Conservation (phyloP, 2,113 vertebrate species). For the Calyptomena viridis region DNA sequence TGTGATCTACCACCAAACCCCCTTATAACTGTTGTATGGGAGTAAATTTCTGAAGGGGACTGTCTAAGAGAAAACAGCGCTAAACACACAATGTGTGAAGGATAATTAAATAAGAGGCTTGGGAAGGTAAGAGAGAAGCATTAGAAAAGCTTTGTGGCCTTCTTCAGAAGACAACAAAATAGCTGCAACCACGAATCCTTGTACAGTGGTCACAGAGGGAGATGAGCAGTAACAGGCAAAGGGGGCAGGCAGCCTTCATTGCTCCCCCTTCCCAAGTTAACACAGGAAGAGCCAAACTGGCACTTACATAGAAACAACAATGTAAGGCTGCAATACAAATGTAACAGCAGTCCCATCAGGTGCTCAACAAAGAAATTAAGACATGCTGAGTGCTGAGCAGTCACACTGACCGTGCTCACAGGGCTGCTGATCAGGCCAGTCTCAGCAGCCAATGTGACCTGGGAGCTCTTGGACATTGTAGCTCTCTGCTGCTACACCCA, state of each 20-base stretch:
- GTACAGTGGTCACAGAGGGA: not conserved
- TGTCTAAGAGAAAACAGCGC: not conserved
- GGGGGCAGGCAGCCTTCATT: not conserved
- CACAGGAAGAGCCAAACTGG: not conserved
- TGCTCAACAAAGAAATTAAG: not conserved
- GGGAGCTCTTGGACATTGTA: not conserved
- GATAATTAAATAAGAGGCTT: not conserved
- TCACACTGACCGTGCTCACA: not conserved
- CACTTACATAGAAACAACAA: not conserved
- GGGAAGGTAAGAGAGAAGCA: not conserved
- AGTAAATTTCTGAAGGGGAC: not conserved
- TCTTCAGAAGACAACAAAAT: not conserved
- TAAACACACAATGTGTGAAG: not conserved
- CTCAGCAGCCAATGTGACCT: not conserved
- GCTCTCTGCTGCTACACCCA: not conserved
- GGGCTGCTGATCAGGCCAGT: not conserved
- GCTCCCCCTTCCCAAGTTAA: not conserved
- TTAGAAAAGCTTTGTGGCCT: not conserved
- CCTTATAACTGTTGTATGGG: not conserved
- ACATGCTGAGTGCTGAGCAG: not conserved
- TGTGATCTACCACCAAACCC: not conserved
- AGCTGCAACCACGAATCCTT: not conserved
- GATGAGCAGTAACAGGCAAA: not conserved
- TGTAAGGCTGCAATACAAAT: not conserved
- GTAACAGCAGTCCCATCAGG: not conserved